Evolutionary conservation across 2,888 invertebrate species (phyloP), one percentile per base, ranked within the genome.

Genomic region (Bruchidius siliquastri): DNA sequence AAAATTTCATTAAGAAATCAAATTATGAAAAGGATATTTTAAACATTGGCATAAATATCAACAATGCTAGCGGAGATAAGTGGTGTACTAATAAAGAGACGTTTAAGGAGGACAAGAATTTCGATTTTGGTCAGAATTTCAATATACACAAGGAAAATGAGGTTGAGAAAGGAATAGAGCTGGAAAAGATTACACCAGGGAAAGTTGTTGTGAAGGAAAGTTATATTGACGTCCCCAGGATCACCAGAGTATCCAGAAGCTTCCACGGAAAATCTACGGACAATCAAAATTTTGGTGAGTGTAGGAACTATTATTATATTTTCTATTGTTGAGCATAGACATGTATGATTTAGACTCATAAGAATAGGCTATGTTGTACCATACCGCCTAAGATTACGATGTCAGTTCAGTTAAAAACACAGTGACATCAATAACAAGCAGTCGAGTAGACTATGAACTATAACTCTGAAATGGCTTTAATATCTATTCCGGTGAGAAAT

Each of bases 181-280:
- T 77, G 77, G 79, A 77, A 22, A 80, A 77, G 74, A 67, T 77
- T 20, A 80, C 77, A 75, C 86, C 87, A 0, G 88, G 88, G 0
- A 85, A 87, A 2, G 84, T 88, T 22, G 81, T 88, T 26, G 86
- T 89, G 0, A 88, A 87, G 81, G 89, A 89, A 81, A 85, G 84
- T 73, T 89, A 86, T 77, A 89, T 89, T 49, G 89, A 89, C 79
- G 87, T 88, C 2, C 87, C 88, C 0, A 83, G 82, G 78, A 87
- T 88, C 75, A 86, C 83, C 20, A 78, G 88, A 26, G 84, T 88
- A 71, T 86, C 89, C 0, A 88, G 86, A 76, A 88, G 86, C 81
- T 87, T 86, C 76, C 86, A 87, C 76, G 87, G 86, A n/a, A 85
- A 85, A 80, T 82, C 84, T 22, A 79, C 82, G 20, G 82, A 78